Conservation (phyloP, 2,113 vertebrate species). For the Sceloporus tristichus region DNA sequence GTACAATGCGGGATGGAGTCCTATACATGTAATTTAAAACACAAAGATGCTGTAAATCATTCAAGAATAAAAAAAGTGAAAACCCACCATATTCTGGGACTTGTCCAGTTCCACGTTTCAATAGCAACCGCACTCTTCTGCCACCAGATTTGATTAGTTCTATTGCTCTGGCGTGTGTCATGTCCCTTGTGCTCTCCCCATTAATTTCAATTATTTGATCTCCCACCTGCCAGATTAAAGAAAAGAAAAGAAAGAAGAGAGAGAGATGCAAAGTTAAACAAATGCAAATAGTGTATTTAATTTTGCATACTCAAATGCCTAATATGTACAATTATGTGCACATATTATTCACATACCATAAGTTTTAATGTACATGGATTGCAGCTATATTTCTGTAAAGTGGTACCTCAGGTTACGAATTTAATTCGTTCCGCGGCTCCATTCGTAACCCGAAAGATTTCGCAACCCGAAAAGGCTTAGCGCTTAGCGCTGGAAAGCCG, state of each 20-base stretch:
- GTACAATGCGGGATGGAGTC: too few relatives aligned
- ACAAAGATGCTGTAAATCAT: neutral
- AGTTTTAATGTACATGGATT: neutral
- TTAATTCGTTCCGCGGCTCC: too few relatives aligned
- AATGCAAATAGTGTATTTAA: constrained; percentile 59
- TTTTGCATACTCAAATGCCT: neutral
- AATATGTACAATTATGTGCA: neutral
- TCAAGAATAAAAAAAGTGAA: constrained; percentile 38
- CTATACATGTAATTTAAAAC: constrained; percentile 25
- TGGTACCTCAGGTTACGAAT: too few relatives aligned
- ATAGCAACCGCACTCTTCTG: constrained; percentile 90
- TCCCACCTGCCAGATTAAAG: constrained; percentile 86
- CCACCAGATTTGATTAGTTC: constrained; percentile 98
- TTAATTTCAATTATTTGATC: constrained; percentile 99
- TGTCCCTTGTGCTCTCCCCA: constrained; percentile 95
- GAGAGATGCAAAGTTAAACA: constrained; percentile 67
- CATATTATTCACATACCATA: neutral
- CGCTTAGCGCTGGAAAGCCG: too few relatives aligned
- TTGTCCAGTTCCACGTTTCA: constrained; percentile 96
- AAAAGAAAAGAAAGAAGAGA: constrained; percentile 47
- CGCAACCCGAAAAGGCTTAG: too few relatives aligned
- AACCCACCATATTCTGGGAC: constrained; percentile 97
- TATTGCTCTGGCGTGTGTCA: constrained; percentile 96
- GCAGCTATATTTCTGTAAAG: too few relatives aligned
- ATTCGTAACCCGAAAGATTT: too few relatives aligned